Conservation (phyloP, 2,113 vertebrate genomes). For the Megalops atlanticus region DNA sequence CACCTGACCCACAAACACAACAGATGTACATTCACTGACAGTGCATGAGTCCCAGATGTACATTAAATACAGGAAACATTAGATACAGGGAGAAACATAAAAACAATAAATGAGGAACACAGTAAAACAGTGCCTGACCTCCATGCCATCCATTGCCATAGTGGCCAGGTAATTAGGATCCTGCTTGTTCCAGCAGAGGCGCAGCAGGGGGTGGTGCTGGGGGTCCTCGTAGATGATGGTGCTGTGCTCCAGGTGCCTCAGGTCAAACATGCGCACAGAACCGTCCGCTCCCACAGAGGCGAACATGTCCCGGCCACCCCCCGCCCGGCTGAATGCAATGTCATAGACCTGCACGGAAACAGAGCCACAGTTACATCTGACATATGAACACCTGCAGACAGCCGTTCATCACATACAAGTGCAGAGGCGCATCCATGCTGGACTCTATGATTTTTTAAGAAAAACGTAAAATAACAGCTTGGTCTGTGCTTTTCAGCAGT, state of each 20-base stretch:
- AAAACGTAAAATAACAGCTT: no score
- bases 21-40: no score
- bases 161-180: constrained; percentile 98
- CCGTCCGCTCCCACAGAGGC: constrained; percentile 96
- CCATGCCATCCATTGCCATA: constrained; percentile 99
- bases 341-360: constrained; percentile 75
- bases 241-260: constrained; percentile 96
- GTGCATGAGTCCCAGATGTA: no score
- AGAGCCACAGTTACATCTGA: constrained; percentile 62
- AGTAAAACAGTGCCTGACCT: constrained; percentile 70
- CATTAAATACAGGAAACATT: no score
- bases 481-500: no score
- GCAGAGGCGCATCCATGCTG: no score
- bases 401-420: not conserved
- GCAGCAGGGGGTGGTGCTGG: constrained; percentile 93
- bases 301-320: constrained; percentile 96
- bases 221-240: constrained; percentile 99
- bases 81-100: not conserved
- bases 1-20: constrained; percentile 72
- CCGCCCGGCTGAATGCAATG: constrained; percentile 95
- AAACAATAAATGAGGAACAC: not conserved
- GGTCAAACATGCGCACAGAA: constrained; percentile 95
- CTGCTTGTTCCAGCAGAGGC: constrained; percentile 99
- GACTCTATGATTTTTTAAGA: no score
- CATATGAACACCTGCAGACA: not conserved